Conservation (phyloP, 2,797 vertebrate species). For the Clarias laeviceps region DNA sequence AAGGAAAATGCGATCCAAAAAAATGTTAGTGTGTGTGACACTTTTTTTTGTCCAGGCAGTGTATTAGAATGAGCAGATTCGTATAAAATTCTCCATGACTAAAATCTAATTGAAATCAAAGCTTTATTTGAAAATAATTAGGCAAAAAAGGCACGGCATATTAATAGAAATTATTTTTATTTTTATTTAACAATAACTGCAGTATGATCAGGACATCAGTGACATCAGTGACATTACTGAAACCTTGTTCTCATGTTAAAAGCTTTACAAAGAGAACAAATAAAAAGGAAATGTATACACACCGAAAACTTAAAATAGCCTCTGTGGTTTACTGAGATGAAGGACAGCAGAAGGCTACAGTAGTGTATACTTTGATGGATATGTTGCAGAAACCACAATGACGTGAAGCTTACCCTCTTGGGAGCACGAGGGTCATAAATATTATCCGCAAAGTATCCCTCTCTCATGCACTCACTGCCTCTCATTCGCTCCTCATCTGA, state of each 20-base stretch:
- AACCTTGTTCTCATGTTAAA: not conserved
- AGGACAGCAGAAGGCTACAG: not conserved
- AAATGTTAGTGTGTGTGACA: too few relatives aligned
- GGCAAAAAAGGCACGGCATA: not conserved
- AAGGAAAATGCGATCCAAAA: too few relatives aligned
- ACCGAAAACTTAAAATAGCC: not conserved
- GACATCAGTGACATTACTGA: not conserved
- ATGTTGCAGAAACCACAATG: constrained; percentile 66
- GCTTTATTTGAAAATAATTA: not conserved
- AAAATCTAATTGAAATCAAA: too few relatives aligned
- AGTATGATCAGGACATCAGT: not conserved
- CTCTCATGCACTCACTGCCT: constrained; percentile 41
- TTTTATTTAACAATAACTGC: not conserved
- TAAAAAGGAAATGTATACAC: not conserved
- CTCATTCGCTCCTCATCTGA: constrained; percentile 10
- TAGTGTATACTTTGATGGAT: constrained; percentile 1
- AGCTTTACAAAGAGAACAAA: not conserved
- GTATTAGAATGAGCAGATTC: not conserved
- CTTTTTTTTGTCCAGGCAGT: too few relatives aligned
- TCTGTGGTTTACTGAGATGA: constrained; percentile 21
- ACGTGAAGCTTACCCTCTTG: constrained; percentile 59
- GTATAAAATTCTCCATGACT: too few relatives aligned
- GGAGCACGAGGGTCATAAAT: constrained; percentile 54
- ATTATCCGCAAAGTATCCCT: constrained; percentile 61
- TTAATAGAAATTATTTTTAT: not conserved